These are phyloP conservation scores for Mesocentrotus franciscanus DNA, from an alignment of 53 echinoderm and acorn worm genomes.

Conservation along the genomic window DNA sequence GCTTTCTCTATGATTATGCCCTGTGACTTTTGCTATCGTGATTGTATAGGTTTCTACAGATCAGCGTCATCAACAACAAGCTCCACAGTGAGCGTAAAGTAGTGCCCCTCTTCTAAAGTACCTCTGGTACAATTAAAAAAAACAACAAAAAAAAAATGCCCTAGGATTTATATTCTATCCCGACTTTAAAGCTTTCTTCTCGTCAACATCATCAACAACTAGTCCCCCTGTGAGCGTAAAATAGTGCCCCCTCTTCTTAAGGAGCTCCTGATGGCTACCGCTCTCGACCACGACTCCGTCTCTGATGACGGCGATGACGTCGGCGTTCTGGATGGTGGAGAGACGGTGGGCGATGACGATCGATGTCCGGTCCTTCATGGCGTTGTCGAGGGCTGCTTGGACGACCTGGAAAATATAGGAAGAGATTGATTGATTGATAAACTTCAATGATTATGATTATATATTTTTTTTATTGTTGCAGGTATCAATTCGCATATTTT, in stretches of 20 bases:
- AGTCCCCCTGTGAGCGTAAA: slow-evolving; percentile 63
- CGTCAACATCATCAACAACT: background rate
- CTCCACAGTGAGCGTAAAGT: slow-evolving; percentile 65
- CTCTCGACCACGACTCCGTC: slow-evolving; percentile 81
- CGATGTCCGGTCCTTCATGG: slow-evolving; percentile 88
- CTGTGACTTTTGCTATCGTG: background rate
- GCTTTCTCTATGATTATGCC: background rate
- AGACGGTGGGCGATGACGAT: slow-evolving; percentile 90
- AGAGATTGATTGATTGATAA: background rate
- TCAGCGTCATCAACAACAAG: background rate
- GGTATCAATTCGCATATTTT: too few species aligned
- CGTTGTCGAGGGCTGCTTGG: slow-evolving; percentile 75
- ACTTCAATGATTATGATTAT: too few species aligned
- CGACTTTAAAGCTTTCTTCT: background rate
- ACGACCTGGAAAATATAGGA: slow-evolving; percentile 55
- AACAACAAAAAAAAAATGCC: too few species aligned
- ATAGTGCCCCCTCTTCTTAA: slow-evolving; percentile 75
- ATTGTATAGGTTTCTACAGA: background rate
- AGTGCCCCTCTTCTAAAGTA: slow-evolving; percentile 76
- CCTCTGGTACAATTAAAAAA: slow-evolving; percentile 17
- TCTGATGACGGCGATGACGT: slow-evolving; percentile 83
- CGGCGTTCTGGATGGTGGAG: slow-evolving; percentile 89
- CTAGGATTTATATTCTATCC: background rate
- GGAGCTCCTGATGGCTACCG: slow-evolving; percentile 78
- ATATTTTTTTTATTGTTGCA: too few species aligned